These are phyloP conservation scores for Poecile atricapillus DNA, from an alignment of 2,113 vertebrate genomes.

Conservation along the genomic window DNA sequence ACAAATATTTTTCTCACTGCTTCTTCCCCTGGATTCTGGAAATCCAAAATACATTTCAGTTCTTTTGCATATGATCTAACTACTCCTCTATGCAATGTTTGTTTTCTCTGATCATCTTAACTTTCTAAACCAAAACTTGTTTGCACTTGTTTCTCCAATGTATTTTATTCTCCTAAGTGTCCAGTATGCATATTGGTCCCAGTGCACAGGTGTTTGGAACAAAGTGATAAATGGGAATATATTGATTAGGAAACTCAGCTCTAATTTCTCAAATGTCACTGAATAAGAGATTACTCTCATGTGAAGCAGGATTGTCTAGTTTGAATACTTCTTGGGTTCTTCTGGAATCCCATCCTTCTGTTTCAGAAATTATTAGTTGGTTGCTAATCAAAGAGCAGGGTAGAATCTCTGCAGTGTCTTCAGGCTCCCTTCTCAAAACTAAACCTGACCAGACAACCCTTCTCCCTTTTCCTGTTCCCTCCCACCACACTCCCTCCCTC, in stretches of 20 bases:
- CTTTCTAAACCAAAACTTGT: not conserved
- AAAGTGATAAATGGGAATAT: not conserved
- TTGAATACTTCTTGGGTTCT: not conserved
- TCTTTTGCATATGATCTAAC: not conserved
- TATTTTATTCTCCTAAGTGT: not conserved
- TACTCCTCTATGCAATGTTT: not conserved
- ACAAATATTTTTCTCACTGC: not conserved
- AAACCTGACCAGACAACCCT: not conserved
- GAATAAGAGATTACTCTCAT: not conserved
- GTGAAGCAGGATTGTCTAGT: not conserved
- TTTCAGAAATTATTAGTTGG: not conserved
- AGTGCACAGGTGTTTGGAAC: not conserved
- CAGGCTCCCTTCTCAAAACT: not conserved
- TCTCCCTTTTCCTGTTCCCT: accelerated
- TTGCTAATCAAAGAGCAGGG: not conserved
- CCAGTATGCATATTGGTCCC: not conserved
- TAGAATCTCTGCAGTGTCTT: not conserved
- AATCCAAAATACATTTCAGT: not conserved
- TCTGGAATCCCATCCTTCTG: not conserved
- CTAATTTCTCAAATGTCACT: constrained; percentile 19
- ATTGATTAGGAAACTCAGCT: constrained; percentile 5
- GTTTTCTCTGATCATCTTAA: not conserved
- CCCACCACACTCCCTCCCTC: accelerated
- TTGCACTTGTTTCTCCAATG: not conserved
- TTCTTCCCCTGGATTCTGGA: not conserved